Base-by-base conservation (phyloP, 2,888 invertebrate species). In the Microctonus brassicae region DNA sequence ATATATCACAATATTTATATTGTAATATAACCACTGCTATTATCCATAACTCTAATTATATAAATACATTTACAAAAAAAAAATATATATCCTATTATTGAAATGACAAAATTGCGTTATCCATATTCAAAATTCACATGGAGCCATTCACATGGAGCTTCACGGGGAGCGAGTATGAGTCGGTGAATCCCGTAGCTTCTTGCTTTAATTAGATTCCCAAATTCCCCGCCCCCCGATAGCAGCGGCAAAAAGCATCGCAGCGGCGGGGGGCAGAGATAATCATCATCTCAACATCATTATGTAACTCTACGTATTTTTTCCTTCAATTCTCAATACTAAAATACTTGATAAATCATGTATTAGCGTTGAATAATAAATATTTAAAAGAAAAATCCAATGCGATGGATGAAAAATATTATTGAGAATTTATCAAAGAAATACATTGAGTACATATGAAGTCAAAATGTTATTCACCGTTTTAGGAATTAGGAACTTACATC, bases 401-500 rank as follows among this genome's bases (percentile, higher is more conserved):
- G 29, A 5, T 29, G 29, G 7, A 29, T 29, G 29, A 29, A 29
- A 5, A 29, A 5, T 5, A 29, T 29, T 29, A 7, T 5, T 29
- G 3, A n/a, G n/a, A n/a, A n/a, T n/a, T n/a, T n/a, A n/a, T 4
- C 22, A 34, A 39, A 13, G 20, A 6, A 61, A 36, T 61, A 17
- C 22, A 20, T 20, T 20, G 11, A 39, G 33, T 42, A 42, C 22
- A 39, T 22, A 62, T 62, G 39, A n/a, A 13, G 33, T 52, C 10
- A 20, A 47, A 29, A 17, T n/a, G 17, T 22, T 7, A 29, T 42
- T 10, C 29, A 33, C 34, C 64, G 47, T 17, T n/a, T n/a, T 3
- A 17, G 17, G 17, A 47, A 47, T 17, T 47, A 66, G 69, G 82
- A 86, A 94, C 95, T 95, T 94, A 95, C 95, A 90, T 95, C 94